Conservation (phyloP, 2,888 invertebrate species). For the Dryomyza anilis region DNA sequence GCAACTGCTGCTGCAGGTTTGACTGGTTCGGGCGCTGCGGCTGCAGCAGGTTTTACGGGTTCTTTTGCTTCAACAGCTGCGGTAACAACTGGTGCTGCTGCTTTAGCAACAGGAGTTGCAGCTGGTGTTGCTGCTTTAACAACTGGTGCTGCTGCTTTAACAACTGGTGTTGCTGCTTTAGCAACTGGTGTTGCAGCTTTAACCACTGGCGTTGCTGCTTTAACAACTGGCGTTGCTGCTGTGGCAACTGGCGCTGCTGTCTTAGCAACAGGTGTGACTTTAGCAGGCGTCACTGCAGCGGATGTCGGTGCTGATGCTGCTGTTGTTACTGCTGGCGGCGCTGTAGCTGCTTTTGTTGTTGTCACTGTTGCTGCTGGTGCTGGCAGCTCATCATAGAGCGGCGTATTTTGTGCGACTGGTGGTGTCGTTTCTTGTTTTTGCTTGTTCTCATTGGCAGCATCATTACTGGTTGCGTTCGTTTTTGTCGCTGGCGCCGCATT, state of each 20-base stretch:
- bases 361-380: neutral
- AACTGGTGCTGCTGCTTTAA: constrained; percentile 27
- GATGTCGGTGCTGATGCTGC: constrained; percentile 9
- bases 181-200: constrained; percentile 20
- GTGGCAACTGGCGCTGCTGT: constrained; percentile 14
- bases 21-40: neutral
- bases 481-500: constrained; percentile 26
- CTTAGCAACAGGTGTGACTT: constrained; percentile 16
- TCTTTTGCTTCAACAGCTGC: too few relatives aligned
- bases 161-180: constrained; percentile 8
- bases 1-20: neutral
- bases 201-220: constrained; percentile 12
- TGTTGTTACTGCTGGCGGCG: constrained; percentile 22
- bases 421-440: constrained; percentile 8
- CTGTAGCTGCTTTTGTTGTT: constrained; percentile 1
- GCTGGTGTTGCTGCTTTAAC: constrained; percentile 17
- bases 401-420: constrained; percentile 42
- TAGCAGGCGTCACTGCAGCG: constrained; percentile 10
- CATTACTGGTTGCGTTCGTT: constrained; percentile 29
- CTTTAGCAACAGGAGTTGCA: constrained; percentile 1
- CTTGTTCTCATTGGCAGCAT: too few relatives aligned
- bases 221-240: constrained; percentile 17
- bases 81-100: constrained; percentile 9
- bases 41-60: neutral
- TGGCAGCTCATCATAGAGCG: constrained; percentile 53